Conservation (phyloP, 2,797 vertebrate genomes). For the Simalia tracyae region DNA sequence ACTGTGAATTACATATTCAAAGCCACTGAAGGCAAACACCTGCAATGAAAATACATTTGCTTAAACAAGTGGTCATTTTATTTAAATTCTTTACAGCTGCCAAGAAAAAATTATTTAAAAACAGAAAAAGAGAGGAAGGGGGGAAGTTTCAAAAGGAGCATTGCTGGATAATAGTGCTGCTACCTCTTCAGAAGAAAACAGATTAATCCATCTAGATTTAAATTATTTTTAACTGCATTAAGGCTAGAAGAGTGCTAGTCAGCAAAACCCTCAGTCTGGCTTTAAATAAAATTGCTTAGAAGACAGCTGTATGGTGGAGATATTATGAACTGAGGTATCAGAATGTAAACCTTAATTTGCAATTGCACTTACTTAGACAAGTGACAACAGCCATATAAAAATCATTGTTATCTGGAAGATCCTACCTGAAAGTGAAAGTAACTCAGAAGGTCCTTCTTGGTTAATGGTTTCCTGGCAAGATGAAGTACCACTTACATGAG, state of each 20-base stretch:
- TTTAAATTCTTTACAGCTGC: background rate
- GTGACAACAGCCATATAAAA: constrained; percentile 1
- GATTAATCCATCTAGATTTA: background rate
- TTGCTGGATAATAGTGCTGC: background rate
- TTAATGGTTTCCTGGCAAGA: constrained; percentile 55
- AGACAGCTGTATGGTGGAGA: background rate
- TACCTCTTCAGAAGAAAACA: background rate
- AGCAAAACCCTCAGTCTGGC: background rate
- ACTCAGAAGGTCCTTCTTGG: constrained; percentile 11
- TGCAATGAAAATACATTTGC: background rate
- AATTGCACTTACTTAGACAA: constrained; percentile 20
- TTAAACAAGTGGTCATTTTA: background rate
- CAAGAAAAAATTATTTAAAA: background rate
- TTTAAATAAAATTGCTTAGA: background rate
- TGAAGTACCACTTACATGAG: constrained; percentile 77
- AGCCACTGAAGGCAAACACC: constrained; percentile 9
- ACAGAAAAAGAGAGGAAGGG: background rate
- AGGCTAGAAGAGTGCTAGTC: background rate
- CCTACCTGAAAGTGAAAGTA: constrained; percentile 77
- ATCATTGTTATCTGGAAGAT: constrained; percentile 13
- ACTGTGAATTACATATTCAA: constrained; percentile 22
- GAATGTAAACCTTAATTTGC: background rate
- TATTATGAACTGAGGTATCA: background rate
- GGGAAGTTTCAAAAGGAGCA: background rate
- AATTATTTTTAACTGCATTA: background rate